phyloP scores from a whole-genome alignment of 53 echinoderm and acorn worm genomes.

The Echinarachnius parma region DNA sequence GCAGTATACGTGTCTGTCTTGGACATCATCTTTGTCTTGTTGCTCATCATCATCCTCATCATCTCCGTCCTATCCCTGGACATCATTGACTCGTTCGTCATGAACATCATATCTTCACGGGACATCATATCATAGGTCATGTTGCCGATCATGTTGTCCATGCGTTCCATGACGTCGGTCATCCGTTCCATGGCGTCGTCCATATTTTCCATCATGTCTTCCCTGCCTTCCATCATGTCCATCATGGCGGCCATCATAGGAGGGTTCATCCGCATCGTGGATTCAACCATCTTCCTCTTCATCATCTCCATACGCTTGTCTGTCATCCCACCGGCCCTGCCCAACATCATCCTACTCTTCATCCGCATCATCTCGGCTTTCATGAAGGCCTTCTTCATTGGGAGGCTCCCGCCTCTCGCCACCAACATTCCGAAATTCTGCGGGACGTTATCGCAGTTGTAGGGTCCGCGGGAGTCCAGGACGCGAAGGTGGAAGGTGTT shows the following conservation, averaged over 20 bases:
- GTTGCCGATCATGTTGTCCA: neutral
- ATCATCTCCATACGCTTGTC: constrained; percentile 21
- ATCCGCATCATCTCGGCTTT: neutral
- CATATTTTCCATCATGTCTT: constrained; percentile 17
- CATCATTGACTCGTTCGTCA: neutral
- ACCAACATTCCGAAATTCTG: constrained; percentile 16
- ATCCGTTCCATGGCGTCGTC: constrained; percentile 2
- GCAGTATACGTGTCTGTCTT: too few species aligned
- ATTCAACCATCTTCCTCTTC: constrained; percentile 1
- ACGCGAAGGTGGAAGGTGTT: constrained; percentile 27
- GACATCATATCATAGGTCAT: constrained; percentile 2
- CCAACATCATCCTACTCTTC: constrained; percentile 20
- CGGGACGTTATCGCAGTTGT: constrained; percentile 31
- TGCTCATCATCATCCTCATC: constrained; percentile 5
- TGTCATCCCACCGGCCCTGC: neutral
- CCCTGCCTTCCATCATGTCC: constrained; percentile 16
- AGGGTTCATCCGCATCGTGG: constrained; percentile 15
- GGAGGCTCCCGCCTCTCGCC: constrained; percentile 22
- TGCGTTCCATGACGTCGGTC: neutral
- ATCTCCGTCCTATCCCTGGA: neutral
- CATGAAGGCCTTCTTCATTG: neutral
- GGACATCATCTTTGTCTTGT: too few species aligned
- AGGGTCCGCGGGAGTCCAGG: constrained; percentile 13
- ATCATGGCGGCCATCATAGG: constrained; percentile 7
- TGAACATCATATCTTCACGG: neutral